Conservation (phyloP, 1,140 invertebrate species). For the Drosophila hydei region DNA sequence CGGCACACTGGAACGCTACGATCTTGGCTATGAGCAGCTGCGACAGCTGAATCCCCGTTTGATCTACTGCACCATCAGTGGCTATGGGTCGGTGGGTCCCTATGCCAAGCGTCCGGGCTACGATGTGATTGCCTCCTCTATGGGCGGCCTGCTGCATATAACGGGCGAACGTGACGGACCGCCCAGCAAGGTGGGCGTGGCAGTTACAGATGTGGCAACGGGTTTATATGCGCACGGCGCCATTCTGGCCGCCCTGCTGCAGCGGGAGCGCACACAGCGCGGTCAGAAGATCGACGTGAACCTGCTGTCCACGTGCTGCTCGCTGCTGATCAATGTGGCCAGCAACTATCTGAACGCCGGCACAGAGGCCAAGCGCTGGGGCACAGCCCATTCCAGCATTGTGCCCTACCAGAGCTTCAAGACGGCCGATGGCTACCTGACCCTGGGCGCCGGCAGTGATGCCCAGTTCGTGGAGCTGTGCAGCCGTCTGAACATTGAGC, state of each 20-base stretch:
- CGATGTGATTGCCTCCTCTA: conserved; percentile 96
- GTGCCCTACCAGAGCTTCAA: conserved; percentile 96
- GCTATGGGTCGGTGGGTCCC: conserved; percentile 94
- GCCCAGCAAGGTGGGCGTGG: conserved; percentile 96
- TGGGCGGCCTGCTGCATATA: conserved; percentile 95
- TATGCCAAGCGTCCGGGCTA: conserved; percentile 95
- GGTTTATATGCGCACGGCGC: conserved; percentile 98
- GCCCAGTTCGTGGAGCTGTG: conserved; percentile 90
- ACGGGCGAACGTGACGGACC: conserved; percentile 93
- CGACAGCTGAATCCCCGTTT: conserved; percentile 90
- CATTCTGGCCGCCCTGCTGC: conserved; percentile 94
- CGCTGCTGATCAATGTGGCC: conserved; percentile 94
- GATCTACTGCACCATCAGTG: conserved; percentile 97
- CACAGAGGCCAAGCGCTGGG: conserved; percentile 90
- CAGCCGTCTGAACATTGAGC: conserved; percentile 86
- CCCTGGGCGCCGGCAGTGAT: conserved; percentile 93
- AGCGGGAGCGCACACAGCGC: conserved; percentile 89
- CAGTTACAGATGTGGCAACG: conserved; percentile 96
- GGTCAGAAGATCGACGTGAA: conserved; percentile 98
- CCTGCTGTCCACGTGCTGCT: conserved; percentile 96
- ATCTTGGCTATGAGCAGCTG: conserved; percentile 92
- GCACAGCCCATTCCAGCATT: conserved; percentile 96
- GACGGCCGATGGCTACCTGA: conserved; percentile 92
- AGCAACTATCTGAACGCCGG: conserved; percentile 96
- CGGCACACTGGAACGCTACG: conserved; percentile 91